Base-by-base conservation (phyloP, 2,888 invertebrate genomes). In the Scrobipalpa atriplicella region DNA sequence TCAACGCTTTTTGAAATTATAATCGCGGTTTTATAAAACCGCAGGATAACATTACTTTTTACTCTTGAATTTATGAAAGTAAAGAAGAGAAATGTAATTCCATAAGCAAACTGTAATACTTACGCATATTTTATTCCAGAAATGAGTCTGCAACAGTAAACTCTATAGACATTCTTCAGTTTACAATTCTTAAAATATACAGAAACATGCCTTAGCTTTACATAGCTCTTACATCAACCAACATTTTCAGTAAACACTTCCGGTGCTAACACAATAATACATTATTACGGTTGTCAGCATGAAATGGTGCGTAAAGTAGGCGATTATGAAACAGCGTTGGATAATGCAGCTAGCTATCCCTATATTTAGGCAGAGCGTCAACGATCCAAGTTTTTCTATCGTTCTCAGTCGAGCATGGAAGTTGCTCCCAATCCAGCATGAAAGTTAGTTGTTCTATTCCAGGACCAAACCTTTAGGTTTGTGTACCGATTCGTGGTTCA, bases 291-390 rank as follows among this genome's bases (percentile, higher is more conserved):
- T 8, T 36, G 16, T 63, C 51, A 18, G 51, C 11, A 63, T 21
- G 38, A 62, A 63, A 51, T 63, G 63, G 63, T 38, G 63, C 63
- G 63, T 63, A 18, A 63, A 29, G 58, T 54, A 1, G 47, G 2
- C 2, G 11, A 36, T 62, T 62, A 62, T n/a, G 51, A 62, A 62
- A 62, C 36, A 38, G 9, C 11, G 51, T 63, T 63, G 36, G 51
- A 52, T 63, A 63, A 63, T 52, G 7, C 39, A 10, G 16, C 38
- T 21, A 62, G 10, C 43, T 43, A n/a, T n/a, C n/a, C n/a, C n/a
- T n/a, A n/a, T n/a, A n/a, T n/a, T n/a, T n/a, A n/a, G n/a, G n/a
- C n/a, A n/a, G n/a, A n/a, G n/a, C n/a, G n/a, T n/a, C n/a, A n/a
- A n/a, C n/a, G n/a, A n/a, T n/a, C n/a, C n/a, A n/a, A n/a, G 29